phyloP scores from a whole-genome alignment of 2,888 invertebrate genomes.

The Phengaris alcon region DNA sequence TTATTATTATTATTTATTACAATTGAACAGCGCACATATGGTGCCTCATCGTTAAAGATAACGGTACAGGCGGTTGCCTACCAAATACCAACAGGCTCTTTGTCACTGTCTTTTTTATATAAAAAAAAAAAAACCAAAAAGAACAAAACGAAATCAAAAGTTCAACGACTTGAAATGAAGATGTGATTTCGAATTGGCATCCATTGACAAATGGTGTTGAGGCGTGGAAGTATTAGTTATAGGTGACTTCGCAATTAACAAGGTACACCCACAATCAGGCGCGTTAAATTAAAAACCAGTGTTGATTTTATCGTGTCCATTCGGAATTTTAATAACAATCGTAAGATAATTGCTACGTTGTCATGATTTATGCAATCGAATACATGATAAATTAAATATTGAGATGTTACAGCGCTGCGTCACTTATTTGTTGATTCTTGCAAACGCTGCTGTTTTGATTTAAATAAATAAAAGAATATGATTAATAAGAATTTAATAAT shows the following conservation, averaged over 20 bases:
- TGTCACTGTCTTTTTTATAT: not conserved
- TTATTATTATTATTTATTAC: no score
- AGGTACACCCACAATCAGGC: conserved; percentile 56
- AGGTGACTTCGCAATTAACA: conserved; percentile 62
- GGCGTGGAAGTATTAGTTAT: conserved; percentile 65
- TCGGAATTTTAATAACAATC: conserved; percentile 23
- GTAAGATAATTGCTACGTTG: conserved; percentile 22
- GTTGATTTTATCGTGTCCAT: conserved; percentile 25
- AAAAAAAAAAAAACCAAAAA: conserved; percentile 16
- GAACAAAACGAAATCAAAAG: not conserved
- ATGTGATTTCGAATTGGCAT: conserved; percentile 28
- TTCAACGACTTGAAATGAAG: conserved; percentile 27
- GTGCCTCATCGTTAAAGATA: no score
- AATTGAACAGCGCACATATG: no score
- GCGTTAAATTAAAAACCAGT: conserved; percentile 39
- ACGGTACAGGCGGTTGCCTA: no score
- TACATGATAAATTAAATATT: not conserved
- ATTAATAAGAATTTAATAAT: no score
- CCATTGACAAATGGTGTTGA: conserved; percentile 58
- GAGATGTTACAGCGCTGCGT: not conserved
- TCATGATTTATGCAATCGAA: not conserved
- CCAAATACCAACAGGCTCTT: not conserved
- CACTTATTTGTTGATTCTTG: not conserved
- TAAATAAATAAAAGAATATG: not conserved
- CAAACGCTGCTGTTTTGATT: not conserved